Conservation (phyloP, 2,797 vertebrate species). For the Lepidocolaptes lacrymiger region DNA sequence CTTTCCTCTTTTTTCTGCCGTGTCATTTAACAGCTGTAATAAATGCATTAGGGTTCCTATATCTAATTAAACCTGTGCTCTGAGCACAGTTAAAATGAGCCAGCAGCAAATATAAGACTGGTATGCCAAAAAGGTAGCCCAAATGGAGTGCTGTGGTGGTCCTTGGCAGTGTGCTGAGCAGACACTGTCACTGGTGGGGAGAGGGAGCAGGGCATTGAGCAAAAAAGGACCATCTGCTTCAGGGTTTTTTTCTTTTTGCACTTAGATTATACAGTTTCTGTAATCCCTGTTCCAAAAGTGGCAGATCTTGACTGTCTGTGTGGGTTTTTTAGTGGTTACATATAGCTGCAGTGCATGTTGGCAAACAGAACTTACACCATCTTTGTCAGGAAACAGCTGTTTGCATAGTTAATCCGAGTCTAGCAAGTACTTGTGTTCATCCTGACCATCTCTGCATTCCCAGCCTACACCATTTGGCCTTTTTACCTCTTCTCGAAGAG, state of each 20-base stretch:
- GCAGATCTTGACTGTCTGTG: not conserved
- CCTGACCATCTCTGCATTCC: not conserved
- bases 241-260: not conserved
- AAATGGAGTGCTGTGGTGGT: not conserved
- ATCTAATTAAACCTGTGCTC: not conserved
- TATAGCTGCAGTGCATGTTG: not conserved
- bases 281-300: slow-evolving; percentile 19
- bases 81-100: not conserved
- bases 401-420: not conserved
- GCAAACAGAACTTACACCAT: not conserved
- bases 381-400: not conserved
- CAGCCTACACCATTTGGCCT: not conserved
- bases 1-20: not conserved
- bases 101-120: not conserved
- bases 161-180: not conserved
- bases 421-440: not conserved
- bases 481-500: not conserved
- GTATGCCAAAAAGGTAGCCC: not conserved
- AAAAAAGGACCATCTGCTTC: slow-evolving; percentile 19
- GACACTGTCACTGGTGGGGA: not conserved
- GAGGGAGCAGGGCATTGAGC: not conserved
- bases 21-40: slow-evolving; percentile 24
- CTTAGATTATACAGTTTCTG: slow-evolving; percentile 9
- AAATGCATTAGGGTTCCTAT: not conserved
- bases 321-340: not conserved